A percentile compares a stretch with the other conserved stretches of the same genome.
phyloP scores from a whole-genome alignment of 2,113 vertebrate species.

The Triplophysa dalaica region DNA sequence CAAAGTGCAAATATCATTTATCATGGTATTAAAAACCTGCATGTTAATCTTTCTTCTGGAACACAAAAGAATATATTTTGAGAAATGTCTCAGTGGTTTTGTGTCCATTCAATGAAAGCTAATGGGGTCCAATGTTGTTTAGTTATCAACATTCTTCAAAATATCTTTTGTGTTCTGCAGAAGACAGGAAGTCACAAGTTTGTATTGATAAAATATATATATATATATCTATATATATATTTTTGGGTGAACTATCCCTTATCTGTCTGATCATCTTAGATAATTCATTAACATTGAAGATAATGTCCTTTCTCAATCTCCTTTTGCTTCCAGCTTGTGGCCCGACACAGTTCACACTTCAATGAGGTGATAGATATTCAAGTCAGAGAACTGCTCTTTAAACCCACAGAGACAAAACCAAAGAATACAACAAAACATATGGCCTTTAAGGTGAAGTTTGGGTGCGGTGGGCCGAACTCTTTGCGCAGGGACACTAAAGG shows the following conservation, averaged over 20 bases:
- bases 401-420: slow-evolving; percentile 59
- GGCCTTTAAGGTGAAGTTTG: slow-evolving; percentile 76
- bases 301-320: background rate
- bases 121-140: too few relatives aligned
- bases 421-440: slow-evolving; percentile 72
- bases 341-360: slow-evolving; percentile 19
- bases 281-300: background rate
- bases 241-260: too few relatives aligned
- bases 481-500: slow-evolving; percentile 72
- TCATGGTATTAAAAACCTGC: slow-evolving; percentile 45
- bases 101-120: too few relatives aligned
- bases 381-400: slow-evolving; percentile 52
- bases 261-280: background rate
- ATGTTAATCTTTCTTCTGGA: too few relatives aligned
- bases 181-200: too few relatives aligned
- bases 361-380: slow-evolving; percentile 60
- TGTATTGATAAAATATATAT: too few relatives aligned
- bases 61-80: too few relatives aligned
- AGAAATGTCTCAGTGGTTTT: too few relatives aligned
- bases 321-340: background rate
- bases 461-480: slow-evolving; percentile 60
- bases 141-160: too few relatives aligned
- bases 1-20: slow-evolving; percentile 68
- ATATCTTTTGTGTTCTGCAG: too few relatives aligned
- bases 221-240: too few relatives aligned